Conservation (phyloP, 1,140 invertebrate species). For the Pseudomyrmex cubaensis region DNA sequence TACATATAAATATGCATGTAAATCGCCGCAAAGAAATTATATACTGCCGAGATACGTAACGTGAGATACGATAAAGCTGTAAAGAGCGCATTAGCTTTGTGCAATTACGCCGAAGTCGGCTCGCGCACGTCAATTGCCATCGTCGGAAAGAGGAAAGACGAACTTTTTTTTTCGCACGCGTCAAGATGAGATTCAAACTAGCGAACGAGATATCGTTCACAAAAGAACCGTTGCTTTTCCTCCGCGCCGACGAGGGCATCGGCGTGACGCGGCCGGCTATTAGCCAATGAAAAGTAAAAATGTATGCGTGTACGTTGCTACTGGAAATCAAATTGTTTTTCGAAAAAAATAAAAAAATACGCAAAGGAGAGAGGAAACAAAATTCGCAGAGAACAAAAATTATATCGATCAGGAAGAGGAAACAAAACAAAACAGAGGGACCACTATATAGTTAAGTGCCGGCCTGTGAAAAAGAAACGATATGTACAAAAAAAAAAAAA, state of each 20-base stretch:
- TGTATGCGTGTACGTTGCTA: conserved; percentile 64
- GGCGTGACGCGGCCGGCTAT: conserved; percentile 31
- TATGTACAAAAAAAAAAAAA: conserved; percentile 21
- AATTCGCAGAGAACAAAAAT: conserved; percentile 16
- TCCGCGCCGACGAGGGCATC: conserved; percentile 17
- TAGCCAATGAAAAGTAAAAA: conserved; percentile 65
- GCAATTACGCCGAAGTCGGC: conserved; percentile 64
- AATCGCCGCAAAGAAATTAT: conserved; percentile 56
- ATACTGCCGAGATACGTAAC: conserved; percentile 58
- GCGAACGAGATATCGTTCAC: background rate
- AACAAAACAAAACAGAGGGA: conserved; percentile 67
- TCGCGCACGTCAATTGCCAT: conserved; percentile 26
- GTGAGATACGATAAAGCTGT: conserved; percentile 72
- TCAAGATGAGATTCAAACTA: background rate
- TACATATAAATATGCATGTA: conserved; percentile 42
- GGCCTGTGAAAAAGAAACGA: conserved; percentile 72
- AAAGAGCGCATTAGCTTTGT: conserved; percentile 77
- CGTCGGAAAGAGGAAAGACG: background rate
- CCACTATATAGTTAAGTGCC: conserved; percentile 70
- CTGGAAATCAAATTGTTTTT: conserved; percentile 49
- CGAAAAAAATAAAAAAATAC: conserved; percentile 14
- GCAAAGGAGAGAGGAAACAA: conserved; percentile 24
- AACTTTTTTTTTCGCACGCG: background rate
- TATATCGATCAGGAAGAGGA: conserved; percentile 3
- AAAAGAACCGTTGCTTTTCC: background rate